phyloP scores from a whole-genome alignment of 2,797 vertebrate genomes.

The Alauda arvensis region DNA sequence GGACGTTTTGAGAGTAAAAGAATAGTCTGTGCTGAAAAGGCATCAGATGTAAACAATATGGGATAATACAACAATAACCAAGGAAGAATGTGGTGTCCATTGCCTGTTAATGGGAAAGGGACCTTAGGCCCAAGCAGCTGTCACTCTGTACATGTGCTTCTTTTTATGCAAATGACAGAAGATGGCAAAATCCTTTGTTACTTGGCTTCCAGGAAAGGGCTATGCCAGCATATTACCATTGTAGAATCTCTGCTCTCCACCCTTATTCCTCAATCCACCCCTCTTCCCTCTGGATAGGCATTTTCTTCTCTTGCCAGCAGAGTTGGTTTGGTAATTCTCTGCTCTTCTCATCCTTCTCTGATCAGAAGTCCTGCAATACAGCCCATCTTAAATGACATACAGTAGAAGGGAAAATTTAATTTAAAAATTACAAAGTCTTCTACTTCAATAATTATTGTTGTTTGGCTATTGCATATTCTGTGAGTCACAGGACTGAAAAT shows the following conservation, averaged over 20 bases:
- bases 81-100: background rate
- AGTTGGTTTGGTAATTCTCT: background rate
- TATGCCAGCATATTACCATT: background rate
- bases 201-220: background rate
- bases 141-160: background rate
- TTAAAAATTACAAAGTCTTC: background rate
- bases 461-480: background rate
- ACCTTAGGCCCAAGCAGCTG: background rate
- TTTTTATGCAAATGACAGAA: background rate
- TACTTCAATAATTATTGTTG: background rate
- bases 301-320: background rate
- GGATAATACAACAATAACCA: background rate
- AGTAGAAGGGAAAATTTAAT: slow-evolving; percentile 4
- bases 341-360: background rate
- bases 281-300: background rate
- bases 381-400: background rate
- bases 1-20: slow-evolving; percentile 20
- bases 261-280: background rate
- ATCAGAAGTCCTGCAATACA: background rate
- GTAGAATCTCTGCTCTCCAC: background rate
- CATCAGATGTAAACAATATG: slow-evolving; percentile 44
- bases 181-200: background rate
- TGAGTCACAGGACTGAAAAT: background rate
- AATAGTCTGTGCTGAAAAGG: slow-evolving; percentile 38
- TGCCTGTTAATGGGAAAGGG: background rate